Evolutionary conservation across 2,888 invertebrate genomes (phyloP).

Genomic region (Alviniconcha strummeri): DNA sequence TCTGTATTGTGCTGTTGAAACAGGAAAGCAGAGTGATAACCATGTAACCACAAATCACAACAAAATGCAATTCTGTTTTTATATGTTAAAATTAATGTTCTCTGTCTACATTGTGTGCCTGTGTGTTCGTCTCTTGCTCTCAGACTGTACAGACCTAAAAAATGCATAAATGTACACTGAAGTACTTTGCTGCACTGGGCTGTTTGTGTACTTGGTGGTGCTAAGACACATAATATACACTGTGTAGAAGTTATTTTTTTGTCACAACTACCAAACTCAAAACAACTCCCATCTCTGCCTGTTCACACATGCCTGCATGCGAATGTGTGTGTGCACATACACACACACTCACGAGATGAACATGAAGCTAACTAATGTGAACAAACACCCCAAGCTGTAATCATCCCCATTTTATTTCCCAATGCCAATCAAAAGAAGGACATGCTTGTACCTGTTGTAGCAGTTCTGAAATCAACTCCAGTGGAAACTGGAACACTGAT

Average conservation of each 20-base stretch:
- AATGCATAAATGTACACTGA: background rate
- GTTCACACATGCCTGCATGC: too few species aligned
- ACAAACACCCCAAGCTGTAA: too few species aligned
- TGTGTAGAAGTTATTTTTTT: too few species aligned
- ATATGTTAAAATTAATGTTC: too few species aligned
- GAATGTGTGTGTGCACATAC: background rate
- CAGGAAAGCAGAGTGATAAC: background rate
- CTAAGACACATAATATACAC: too few species aligned
- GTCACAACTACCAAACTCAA: too few species aligned
- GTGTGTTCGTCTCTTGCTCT: background rate
- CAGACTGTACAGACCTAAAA: background rate
- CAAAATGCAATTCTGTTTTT: too few species aligned
- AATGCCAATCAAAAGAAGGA: too few species aligned
- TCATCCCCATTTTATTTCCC: too few species aligned
- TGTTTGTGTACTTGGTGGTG: background rate
- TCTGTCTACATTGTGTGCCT: background rate
- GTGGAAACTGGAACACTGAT: slow-evolving; percentile 82
- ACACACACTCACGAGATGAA: background rate
- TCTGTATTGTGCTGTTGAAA: slow-evolving; percentile 66
- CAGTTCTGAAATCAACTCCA: slow-evolving; percentile 83
- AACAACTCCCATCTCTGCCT: too few species aligned
- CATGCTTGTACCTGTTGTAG: slow-evolving; percentile 75
- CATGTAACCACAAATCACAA: background rate
- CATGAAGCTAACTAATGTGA: too few species aligned
- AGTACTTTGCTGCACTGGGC: background rate